phyloP scores from a whole-genome alignment of 2,113 vertebrate genomes.

The Dasypus novemcinctus region DNA sequence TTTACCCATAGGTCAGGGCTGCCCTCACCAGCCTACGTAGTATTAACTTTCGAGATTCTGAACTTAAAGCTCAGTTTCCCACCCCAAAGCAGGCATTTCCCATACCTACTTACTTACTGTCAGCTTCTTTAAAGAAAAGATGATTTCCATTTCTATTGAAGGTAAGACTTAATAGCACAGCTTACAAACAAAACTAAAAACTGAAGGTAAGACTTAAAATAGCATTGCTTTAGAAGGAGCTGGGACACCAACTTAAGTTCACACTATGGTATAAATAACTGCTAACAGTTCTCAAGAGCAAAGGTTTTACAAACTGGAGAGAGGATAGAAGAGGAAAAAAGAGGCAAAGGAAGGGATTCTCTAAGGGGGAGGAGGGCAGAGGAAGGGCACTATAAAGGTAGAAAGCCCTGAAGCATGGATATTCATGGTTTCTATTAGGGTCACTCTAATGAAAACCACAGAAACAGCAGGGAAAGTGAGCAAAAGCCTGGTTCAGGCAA shows the following conservation, averaged over 20 bases:
- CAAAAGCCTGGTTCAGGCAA: neutral
- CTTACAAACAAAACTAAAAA: neutral
- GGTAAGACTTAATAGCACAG: accelerated
- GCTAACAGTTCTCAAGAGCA: neutral
- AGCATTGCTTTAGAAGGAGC: accelerated
- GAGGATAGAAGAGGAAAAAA: neutral
- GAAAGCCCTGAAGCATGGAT: neutral
- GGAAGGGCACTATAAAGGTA: neutral
- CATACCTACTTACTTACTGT: neutral
- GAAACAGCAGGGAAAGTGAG: neutral
- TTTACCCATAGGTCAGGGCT: no score
- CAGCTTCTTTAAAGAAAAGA: neutral
- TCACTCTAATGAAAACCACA: neutral
- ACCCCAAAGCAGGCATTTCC: neutral
- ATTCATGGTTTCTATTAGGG: neutral
- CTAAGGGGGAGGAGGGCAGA: accelerated
- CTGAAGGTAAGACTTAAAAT: neutral
- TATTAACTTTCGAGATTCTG: neutral
- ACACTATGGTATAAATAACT: accelerated
- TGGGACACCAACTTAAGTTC: accelerated
- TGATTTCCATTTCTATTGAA: neutral
- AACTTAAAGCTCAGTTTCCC: neutral
- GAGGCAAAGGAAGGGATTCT: accelerated
- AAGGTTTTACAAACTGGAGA: neutral
- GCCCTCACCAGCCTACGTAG: neutral